Percentiles rank a stretch among this genome's conserved stretches.
These are phyloP conservation scores for Calliopsis andreniformis DNA, from an alignment of 1,140 invertebrate species.

Conservation along the genomic window DNA sequence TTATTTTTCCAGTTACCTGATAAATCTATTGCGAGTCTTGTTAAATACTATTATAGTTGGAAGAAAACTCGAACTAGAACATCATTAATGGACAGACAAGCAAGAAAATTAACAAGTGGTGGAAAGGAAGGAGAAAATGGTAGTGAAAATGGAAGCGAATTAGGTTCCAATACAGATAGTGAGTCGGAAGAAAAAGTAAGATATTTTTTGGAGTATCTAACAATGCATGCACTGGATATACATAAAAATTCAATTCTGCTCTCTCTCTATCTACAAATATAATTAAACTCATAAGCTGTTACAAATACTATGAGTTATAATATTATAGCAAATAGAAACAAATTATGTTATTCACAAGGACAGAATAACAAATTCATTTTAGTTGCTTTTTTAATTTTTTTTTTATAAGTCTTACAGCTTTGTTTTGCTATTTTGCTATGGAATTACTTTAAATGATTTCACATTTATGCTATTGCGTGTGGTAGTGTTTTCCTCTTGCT, in stretches of 20 bases:
- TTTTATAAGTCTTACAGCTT: conserved; percentile 22
- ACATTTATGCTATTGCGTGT: conserved; percentile 44
- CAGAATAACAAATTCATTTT: conserved; percentile 32
- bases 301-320: not conserved
- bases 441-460: conserved; percentile 32
- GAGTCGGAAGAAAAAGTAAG: conserved; percentile 95
- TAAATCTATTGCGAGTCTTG: conserved; percentile 96
- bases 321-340: conserved; percentile 11
- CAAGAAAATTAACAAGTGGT: conserved; percentile 85
- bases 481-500: conserved; percentile 43
- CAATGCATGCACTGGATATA: conserved; percentile 53
- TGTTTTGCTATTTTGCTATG: conserved; percentile 12
- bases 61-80: conserved; percentile 96
- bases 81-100: conserved; percentile 96
- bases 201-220: conserved; percentile 52
- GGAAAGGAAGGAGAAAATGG: conserved; percentile 85
- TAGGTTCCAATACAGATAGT: conserved; percentile 91
- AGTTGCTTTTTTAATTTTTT: conserved; percentile 23
- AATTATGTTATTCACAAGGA: conserved; percentile 11
- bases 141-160: conserved; percentile 88
- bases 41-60: conserved; percentile 99
- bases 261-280: conserved; percentile 19
- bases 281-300: conserved; percentile 2
- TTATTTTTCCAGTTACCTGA: conserved; percentile 90
- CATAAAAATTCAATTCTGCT: conserved; percentile 30